These are phyloP conservation scores for Pteruthius melanotis DNA, from an alignment of 2,113 vertebrate species.

Conservation along the genomic window DNA sequence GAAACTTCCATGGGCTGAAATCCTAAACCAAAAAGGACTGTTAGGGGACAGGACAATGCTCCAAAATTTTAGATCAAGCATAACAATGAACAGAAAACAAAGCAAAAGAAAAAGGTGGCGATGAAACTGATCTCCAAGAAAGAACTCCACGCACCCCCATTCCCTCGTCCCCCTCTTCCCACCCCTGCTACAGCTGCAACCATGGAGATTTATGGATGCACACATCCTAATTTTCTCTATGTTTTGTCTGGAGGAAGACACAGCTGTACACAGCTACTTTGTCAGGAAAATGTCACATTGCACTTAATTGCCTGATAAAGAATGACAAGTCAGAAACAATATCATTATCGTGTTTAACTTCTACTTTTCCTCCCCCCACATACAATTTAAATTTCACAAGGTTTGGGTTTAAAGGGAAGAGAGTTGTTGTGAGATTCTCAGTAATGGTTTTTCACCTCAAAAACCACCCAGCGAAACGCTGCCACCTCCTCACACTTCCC, in stretches of 20 bases:
- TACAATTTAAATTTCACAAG: neutral
- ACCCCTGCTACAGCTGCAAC: neutral
- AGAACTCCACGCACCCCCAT: neutral
- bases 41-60: neutral
- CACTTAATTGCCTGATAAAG: constrained; percentile 54
- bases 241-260: constrained; percentile 33
- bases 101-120: neutral
- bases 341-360: neutral
- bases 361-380: fast-evolving
- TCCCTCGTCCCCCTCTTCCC: neutral
- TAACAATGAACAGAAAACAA: neutral
- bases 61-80: neutral
- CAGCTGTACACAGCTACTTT: constrained; percentile 35
- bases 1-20: neutral
- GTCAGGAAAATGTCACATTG: constrained; percentile 50
- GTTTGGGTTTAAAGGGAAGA: neutral
- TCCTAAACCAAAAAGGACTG: neutral
- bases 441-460: neutral
- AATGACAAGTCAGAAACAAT: constrained; percentile 37
- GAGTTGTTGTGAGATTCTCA: neutral
- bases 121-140: neutral
- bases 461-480: neutral
- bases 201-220: constrained; percentile 43
- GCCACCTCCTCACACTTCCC: neutral
- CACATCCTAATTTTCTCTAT: neutral